Conservation (phyloP, 2,888 invertebrate genomes). For the Nysson spinosus region DNA sequence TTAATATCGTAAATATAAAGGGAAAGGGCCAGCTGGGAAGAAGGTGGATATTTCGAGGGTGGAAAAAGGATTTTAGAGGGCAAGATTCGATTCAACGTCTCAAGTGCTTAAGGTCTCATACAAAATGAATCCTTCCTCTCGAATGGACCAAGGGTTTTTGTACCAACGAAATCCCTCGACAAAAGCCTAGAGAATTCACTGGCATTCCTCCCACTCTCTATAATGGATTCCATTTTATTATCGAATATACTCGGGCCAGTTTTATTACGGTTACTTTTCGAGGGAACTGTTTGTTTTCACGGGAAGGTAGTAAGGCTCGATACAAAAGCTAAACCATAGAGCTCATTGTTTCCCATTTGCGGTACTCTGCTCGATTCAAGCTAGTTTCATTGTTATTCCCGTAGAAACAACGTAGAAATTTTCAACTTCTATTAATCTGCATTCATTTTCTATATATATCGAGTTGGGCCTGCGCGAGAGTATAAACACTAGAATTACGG, state of each 20-base stretch:
- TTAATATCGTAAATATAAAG: neutral
- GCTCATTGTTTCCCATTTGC: no score
- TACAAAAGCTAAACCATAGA: no score
- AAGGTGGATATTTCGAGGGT: neutral
- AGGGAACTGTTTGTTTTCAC: no score
- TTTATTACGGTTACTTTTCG: neutral
- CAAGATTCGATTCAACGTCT: constrained; percentile 4
- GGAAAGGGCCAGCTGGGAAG: neutral
- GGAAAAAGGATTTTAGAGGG: neutral
- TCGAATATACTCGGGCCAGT: constrained; percentile 2
- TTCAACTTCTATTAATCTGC: no score
- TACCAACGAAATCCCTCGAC: constrained; percentile 1
- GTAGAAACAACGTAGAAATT: no score
- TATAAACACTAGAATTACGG: no score
- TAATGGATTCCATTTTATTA: constrained; percentile 4
- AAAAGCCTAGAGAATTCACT: constrained; percentile 1
- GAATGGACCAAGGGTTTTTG: constrained; percentile 1
- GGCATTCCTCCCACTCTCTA: neutral
- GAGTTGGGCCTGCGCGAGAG: no score
- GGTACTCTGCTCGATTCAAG: no score
- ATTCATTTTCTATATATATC: no score
- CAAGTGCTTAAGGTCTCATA: constrained; percentile 12
- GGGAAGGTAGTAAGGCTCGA: no score
- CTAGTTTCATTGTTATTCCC: no score
- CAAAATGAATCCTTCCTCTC: constrained; percentile 9